Evolutionary conservation across 2,888 invertebrate species (phyloP), one percentile per base, ranked within the genome.

Genomic region (Caenorhabditis zanzibari): DNA sequence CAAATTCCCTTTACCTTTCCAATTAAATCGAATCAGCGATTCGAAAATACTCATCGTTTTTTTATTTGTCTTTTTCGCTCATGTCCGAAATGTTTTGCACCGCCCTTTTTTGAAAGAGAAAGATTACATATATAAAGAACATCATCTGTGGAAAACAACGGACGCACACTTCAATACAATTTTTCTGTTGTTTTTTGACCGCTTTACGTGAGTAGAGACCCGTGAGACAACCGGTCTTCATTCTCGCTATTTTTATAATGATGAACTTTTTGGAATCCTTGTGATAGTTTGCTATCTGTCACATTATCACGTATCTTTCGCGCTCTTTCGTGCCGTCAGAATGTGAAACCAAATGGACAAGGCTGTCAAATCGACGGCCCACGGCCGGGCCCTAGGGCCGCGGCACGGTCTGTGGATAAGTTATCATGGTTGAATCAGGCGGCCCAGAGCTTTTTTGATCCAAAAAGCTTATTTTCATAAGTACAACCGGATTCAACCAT

Each of bases 1-100:
- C 35, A 35, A 35, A 59, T 61, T 32, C 41, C 38, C 61, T 9
- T 19, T 19, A 49, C 61, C 35, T 9, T 61, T 19, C 41, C 61
- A 28, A 6, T n/a, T 63, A 66, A 66, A 66, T 75, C 75, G 75
- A 75, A 75, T 75, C 75, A 75, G 35, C 75, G 49, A 72, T 72
- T 49, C 22, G 32, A 49, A 59, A 72, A 72, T 59, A 59, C 71
- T 58, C 44, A 26, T 58, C 49, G 38, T 38, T 49, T 66, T 24
- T 52, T 38, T 35, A 28, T 54, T 74, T 52, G 26, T 47, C 52
- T 3, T 49, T 49, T 49, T 44, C 32, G n/a, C 10, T 64, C 26
- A 22, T 35, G 72, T 72, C 61, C 49, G 47, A 73, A 71, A 58
- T 47, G 58, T 72, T 47, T 28, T 49, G 44, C 14, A 32, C 66